phyloP scores from a whole-genome alignment of 2,113 vertebrate genomes.

The Myrmecophaga tridactyla region DNA sequence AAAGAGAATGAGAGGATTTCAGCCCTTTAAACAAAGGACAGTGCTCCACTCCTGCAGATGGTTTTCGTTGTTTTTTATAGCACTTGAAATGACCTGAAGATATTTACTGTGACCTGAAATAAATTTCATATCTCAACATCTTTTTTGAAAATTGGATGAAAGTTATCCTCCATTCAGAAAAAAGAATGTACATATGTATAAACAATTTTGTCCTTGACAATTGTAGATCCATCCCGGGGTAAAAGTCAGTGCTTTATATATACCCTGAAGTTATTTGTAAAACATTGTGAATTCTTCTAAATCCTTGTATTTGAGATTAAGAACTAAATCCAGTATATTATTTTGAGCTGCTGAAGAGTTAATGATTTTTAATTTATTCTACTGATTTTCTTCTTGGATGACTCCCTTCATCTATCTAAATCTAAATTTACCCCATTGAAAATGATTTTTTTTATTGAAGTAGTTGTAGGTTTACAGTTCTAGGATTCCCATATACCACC shows the following conservation, averaged over 20 bases:
- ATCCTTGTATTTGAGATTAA: not conserved
- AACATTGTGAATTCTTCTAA: too few species aligned
- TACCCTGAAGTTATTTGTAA: not conserved
- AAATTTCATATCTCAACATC: not conserved
- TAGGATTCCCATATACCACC: too few species aligned
- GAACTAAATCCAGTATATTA: not conserved
- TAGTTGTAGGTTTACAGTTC: too few species aligned
- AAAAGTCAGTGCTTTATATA: not conserved
- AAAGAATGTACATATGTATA: too few species aligned
- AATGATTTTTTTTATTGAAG: too few species aligned
- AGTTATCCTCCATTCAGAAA: not conserved
- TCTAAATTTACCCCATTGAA: not conserved
- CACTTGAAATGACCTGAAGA: not conserved
- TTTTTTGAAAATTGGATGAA: not conserved
- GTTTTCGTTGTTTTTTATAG: not conserved
- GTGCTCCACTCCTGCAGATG: not conserved
- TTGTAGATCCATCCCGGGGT: too few species aligned
- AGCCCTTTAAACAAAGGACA: not conserved
- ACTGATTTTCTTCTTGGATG: not conserved
- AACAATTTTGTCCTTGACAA: not conserved
- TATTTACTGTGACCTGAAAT: not conserved
- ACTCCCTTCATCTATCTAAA: not conserved
- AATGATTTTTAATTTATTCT: not conserved
- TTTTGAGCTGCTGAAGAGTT: not conserved
- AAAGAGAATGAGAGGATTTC: accelerated